A percentile compares a stretch with the other conserved stretches of the same genome.
These are phyloP conservation scores for Hirtodrosophila histrioides DNA, from an alignment of 2,888 invertebrate genomes.

Conservation along the genomic window DNA sequence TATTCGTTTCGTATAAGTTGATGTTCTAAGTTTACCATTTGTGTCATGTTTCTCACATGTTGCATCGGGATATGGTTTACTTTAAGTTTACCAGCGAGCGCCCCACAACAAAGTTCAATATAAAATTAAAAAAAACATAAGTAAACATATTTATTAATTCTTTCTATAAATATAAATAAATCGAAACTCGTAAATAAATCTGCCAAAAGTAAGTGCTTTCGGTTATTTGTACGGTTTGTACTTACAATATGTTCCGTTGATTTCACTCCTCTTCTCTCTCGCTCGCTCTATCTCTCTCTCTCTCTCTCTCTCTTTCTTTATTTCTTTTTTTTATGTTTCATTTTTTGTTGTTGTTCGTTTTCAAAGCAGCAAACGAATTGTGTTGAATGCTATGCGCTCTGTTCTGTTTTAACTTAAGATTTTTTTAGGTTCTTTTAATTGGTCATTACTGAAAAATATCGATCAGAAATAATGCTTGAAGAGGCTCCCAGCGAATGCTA, in stretches of 20 bases:
- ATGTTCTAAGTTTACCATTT: constrained; percentile 48
- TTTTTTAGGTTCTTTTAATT: constrained; percentile 64
- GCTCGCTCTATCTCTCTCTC: constrained; percentile 20
- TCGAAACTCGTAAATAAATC: constrained; percentile 48
- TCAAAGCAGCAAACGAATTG: constrained; percentile 46
- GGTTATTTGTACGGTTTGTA: constrained; percentile 53
- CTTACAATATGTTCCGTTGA: constrained; percentile 48
- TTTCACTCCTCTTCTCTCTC: constrained; percentile 37
- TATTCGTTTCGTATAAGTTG: constrained; percentile 37
- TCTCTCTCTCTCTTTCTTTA: constrained; percentile 2
- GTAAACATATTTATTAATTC: constrained; percentile 44
- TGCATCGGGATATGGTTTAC: constrained; percentile 28
- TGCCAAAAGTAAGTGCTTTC: constrained; percentile 67
- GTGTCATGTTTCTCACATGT: constrained; percentile 57
- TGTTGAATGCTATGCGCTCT: constrained; percentile 69
- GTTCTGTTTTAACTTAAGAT: constrained; percentile 64
- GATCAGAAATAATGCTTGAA: constrained; percentile 54
- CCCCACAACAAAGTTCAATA: constrained; percentile 22
- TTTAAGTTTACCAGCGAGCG: constrained; percentile 35
- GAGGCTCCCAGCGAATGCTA: constrained; percentile 49
- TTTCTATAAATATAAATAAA: constrained; percentile 36
- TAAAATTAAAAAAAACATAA: constrained; percentile 35
- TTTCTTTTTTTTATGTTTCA: constrained; percentile 52
- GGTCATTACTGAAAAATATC: constrained; percentile 59
- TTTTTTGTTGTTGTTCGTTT: constrained; percentile 45